Conservation (phyloP, 2,797 vertebrate genomes). For the Moxostoma hubbsi region DNA sequence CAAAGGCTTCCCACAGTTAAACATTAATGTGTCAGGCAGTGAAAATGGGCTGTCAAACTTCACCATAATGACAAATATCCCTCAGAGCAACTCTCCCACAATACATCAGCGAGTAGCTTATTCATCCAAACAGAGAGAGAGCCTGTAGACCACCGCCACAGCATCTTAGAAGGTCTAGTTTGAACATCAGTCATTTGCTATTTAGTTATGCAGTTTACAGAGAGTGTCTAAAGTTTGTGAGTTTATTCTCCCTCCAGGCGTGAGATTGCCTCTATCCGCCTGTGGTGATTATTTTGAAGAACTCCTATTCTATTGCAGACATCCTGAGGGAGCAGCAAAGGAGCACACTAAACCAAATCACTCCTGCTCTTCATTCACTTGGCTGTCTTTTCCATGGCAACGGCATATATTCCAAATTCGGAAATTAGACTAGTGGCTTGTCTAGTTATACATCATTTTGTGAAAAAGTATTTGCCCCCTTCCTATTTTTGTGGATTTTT, state of each 20-base stretch:
- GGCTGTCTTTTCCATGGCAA: conserved; percentile 46
- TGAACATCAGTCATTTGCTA: not conserved
- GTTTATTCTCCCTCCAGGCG: conserved; percentile 1
- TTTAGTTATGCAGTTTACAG: conserved; percentile 16
- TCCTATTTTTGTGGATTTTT: too few relatives aligned
- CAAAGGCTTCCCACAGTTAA: conserved; percentile 28
- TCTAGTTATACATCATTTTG: not conserved
- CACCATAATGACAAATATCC: not conserved
- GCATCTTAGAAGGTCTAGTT: not conserved
- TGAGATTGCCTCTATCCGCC: conserved; percentile 8
- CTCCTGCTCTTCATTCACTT: conserved; percentile 15
- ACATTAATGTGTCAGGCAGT: conserved; percentile 26
- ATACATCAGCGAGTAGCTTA: not conserved
- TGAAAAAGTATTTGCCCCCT: too few relatives aligned
- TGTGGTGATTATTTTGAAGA: conserved; percentile 5
- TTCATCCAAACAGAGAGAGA: conserved; percentile 23
- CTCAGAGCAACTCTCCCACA: not conserved
- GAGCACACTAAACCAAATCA: conserved; percentile 7
- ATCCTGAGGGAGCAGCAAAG: conserved; percentile 30
- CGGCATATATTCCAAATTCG: conserved; percentile 49
- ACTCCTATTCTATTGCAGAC: conserved; percentile 24
- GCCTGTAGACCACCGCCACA: not conserved
- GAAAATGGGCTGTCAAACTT: conserved; percentile 40
- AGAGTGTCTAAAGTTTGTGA: conserved; percentile 5
- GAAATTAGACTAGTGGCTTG: conserved; percentile 43